Conservation (phyloP, 2,113 vertebrate species). For the Amphiprion ocellaris region DNA sequence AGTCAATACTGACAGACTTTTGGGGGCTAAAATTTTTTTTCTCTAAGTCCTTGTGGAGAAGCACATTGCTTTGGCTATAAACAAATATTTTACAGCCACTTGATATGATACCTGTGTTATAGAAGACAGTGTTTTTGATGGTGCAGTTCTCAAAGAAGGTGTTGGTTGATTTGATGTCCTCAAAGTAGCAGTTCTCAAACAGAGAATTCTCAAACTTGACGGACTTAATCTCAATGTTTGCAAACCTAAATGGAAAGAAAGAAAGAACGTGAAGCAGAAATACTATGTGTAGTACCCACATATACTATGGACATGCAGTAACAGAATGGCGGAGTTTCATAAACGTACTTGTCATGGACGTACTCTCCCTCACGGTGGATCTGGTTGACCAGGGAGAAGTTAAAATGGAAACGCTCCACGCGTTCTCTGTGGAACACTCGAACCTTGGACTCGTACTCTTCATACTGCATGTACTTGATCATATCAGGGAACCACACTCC, state of each 20-base stretch:
- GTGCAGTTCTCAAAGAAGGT: slow-evolving; percentile 98
- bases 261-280: background rate
- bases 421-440: slow-evolving; percentile 89
- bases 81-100: background rate
- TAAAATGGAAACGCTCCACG: slow-evolving; percentile 92
- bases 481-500: slow-evolving; percentile 98
- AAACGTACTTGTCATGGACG: slow-evolving; percentile 91
- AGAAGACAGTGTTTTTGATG: slow-evolving; percentile 91
- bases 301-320: too few species aligned
- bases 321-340: background rate
- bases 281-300: background rate
- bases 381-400: slow-evolving; percentile 98
- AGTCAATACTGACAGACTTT: background rate
- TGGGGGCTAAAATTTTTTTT: background rate
- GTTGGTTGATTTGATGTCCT: slow-evolving; percentile 92
- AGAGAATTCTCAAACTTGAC: slow-evolving; percentile 93
- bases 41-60: background rate
- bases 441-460: slow-evolving; percentile 91
- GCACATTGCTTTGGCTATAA: background rate
- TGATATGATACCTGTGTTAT: slow-evolving; percentile 91
- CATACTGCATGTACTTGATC: slow-evolving; percentile 95
- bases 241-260: slow-evolving; percentile 85
- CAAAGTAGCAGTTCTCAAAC: slow-evolving; percentile 97
- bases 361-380: slow-evolving; percentile 92
- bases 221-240: slow-evolving; percentile 93